Evolutionary conservation across 2,113 vertebrate species (phyloP).

Genomic region (Fregetta grallaria): DNA sequence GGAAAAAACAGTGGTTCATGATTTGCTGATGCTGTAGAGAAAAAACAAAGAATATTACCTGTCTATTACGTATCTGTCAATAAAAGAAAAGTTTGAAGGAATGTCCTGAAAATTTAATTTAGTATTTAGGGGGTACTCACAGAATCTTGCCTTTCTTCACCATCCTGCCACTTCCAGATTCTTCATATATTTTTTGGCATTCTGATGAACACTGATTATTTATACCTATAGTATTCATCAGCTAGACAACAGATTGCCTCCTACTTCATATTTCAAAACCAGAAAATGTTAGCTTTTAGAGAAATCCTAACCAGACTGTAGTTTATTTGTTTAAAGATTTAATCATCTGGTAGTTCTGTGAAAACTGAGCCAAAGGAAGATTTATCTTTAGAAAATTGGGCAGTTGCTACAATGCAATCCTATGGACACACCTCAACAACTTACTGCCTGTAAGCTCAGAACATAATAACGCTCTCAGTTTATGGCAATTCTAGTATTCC

Average conservation of each 20-base stretch:
- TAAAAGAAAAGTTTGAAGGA: background rate
- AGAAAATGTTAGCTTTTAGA: background rate
- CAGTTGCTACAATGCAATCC: background rate
- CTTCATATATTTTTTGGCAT: background rate
- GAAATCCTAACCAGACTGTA: background rate
- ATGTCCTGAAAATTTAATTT: background rate
- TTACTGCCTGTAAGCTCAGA: background rate
- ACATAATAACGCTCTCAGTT: background rate
- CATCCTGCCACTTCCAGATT: background rate
- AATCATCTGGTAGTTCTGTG: background rate
- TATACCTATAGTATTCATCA: background rate
- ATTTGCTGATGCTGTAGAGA: background rate
- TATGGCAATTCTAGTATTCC: background rate
- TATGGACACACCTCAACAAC: background rate
- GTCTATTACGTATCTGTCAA: background rate
- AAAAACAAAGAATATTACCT: background rate
- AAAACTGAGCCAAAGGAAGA: background rate
- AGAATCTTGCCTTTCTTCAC: background rate
- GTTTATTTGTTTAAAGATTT: background rate
- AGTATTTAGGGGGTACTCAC: background rate
- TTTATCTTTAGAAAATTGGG: background rate
- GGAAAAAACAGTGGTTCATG: background rate
- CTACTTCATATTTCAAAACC: background rate
- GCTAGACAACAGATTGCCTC: background rate
- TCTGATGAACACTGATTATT: background rate